Evolutionary conservation across 2,888 invertebrate genomes (phyloP), one percentile per base, ranked within the genome.

Genomic region (Endotricha flammealis): DNA sequence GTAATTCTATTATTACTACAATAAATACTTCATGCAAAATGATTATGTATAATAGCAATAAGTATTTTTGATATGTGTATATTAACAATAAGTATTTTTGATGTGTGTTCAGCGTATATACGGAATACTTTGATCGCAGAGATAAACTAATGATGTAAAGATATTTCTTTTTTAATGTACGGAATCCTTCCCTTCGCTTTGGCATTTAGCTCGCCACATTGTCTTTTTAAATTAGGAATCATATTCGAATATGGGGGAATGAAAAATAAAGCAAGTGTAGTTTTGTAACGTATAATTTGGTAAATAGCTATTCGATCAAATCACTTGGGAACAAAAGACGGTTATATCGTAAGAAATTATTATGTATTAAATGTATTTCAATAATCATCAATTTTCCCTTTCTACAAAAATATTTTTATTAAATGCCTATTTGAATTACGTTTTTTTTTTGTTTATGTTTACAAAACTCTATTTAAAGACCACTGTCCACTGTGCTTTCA

Each of bases 291-390:
- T 85, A 65, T 83, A 85, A 85, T 85, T 85, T 74, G 59, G 72
- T 73, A 76, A 82, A 85, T 78, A 76, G 70, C 79, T 73, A 76
- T 83, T 77, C 71, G 81, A 85, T 79, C 78, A 71, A 74, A 72
- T 69, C 64, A 70, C 71, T 77, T 71, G 56, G 63, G 64, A 74
- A 77, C 71, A 69, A 78, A 77, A 75, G 64, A 67, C 53, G 68
- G 60, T 64, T 57, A 64, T 68, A 42, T 57, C 50, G 42, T 47
- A 53, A 47, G 41, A 55, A 64, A 65, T 58, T 55, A 50, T 48
- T 49, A 54, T 48, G 48, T 43, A 42, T 43, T 47, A 42, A 42
- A 48, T 47, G 31, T 41, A 42, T 44, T 43, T 41, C 23, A 32
- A 35, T 38, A 30, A 34, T 28, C 35, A 36, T 30, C 11, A 12